Conservation (phyloP, 1,140 invertebrate species). For the Leptonema lineaticorne region DNA sequence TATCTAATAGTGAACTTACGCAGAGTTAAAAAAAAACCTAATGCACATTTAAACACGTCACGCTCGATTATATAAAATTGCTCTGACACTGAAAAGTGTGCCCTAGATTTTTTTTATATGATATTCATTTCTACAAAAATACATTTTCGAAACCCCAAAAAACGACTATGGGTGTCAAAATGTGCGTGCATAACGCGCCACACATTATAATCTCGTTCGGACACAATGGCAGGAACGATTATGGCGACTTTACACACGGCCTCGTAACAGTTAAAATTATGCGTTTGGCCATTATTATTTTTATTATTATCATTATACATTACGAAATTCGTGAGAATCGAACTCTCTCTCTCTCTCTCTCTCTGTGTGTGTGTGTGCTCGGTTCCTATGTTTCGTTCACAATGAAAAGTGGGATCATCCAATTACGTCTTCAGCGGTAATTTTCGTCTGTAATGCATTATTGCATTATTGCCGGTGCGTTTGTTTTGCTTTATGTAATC, state of each 20-base stretch:
- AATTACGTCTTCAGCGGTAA: no score
- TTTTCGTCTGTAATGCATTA: neutral
- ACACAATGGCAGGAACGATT: constrained; percentile 7
- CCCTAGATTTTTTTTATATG: neutral
- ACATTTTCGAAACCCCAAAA: neutral
- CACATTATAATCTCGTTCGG: neutral
- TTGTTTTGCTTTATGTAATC: no score
- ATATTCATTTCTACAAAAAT: neutral
- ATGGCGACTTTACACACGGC: constrained; percentile 19
- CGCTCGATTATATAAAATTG: neutral
- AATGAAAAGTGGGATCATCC: neutral
- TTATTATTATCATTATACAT: neutral
- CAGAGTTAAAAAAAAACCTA: neutral
- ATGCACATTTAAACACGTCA: neutral
- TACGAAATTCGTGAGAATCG: neutral
- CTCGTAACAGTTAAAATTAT: constrained; percentile 26
- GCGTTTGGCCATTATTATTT: neutral
- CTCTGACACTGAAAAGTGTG: neutral
- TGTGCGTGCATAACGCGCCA: constrained; percentile 15
- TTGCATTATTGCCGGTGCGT: no score
- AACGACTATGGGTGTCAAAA: neutral
- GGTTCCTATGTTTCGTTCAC: constrained; percentile 1
- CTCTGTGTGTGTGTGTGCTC: neutral
- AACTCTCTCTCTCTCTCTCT: neutral
- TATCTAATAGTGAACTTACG: no score